phyloP scores from a whole-genome alignment of 2,888 invertebrate species.

The Cinara cedri region DNA sequence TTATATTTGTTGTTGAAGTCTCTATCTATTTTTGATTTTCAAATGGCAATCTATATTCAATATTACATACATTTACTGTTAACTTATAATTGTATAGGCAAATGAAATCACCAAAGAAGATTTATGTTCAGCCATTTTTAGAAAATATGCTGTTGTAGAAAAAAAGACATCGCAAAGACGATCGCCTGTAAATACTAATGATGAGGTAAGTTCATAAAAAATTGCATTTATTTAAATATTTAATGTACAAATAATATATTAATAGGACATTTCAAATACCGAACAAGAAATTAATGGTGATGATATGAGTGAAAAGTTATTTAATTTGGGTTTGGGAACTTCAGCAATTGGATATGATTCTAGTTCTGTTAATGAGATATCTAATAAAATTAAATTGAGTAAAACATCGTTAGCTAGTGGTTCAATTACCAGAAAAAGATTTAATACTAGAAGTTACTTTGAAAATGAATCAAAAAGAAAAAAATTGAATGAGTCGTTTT shows the following conservation, averaged over 20 bases:
- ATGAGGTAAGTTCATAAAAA: background rate
- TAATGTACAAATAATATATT: background rate
- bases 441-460: background rate
- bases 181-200: background rate
- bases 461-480: conserved; percentile 5
- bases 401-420: background rate
- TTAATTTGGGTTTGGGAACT: conserved; percentile 7
- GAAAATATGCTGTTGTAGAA: no score
- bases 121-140: no score
- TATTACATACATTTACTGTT: no score
- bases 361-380: background rate
- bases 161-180: no score
- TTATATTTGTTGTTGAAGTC: no score
- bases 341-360: background rate
- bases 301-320: no score
- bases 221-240: background rate
- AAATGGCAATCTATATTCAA: no score
- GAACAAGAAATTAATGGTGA: background rate
- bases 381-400: background rate
- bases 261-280: background rate
- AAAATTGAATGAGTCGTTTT: background rate
- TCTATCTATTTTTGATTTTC: no score
- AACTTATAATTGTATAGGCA: no score
- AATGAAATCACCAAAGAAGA: no score
- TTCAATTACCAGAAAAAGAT: conserved; percentile 15